phyloP scores from a whole-genome alignment of 1,140 invertebrate genomes.

The Atta colombica region DNA sequence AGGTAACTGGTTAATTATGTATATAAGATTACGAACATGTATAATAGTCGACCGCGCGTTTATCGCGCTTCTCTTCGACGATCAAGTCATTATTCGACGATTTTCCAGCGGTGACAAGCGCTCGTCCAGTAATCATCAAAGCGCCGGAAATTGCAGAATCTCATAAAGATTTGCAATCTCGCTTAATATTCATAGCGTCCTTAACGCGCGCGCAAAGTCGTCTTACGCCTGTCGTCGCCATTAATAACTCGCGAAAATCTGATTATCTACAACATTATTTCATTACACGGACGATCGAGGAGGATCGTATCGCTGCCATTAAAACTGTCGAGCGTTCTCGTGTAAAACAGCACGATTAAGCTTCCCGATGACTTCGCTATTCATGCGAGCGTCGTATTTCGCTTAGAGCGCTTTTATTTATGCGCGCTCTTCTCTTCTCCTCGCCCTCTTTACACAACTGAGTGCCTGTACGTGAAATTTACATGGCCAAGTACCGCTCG shows the following conservation, averaged over 20 bases:
- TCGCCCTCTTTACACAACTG: conserved; percentile 11
- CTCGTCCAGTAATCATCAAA: conserved; percentile 40
- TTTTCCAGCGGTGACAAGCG: conserved; percentile 38
- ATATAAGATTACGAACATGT: conserved; percentile 36
- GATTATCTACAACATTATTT: conserved; percentile 55
- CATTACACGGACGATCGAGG: conserved; percentile 29
- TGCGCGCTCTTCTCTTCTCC: background rate
- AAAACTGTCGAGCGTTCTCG: conserved; percentile 46
- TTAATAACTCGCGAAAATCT: conserved; percentile 52
- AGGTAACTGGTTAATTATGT: conserved; percentile 40
- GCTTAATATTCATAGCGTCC: conserved; percentile 58
- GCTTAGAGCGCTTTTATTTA: conserved; percentile 54
- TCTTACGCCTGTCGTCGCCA: conserved; percentile 21
- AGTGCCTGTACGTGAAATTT: conserved; percentile 50
- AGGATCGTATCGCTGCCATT: conserved; percentile 17
- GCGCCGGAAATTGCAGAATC: conserved; percentile 60
- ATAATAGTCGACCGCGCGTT: conserved; percentile 20
- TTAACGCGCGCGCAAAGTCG: conserved; percentile 10
- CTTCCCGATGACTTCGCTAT: conserved; percentile 45
- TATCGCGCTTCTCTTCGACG: conserved; percentile 27
- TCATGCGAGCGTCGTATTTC: conserved; percentile 33
- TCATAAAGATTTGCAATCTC: conserved; percentile 57
- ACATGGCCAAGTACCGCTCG: conserved; percentile 46
- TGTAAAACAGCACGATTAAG: conserved; percentile 43
- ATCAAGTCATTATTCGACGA: conserved; percentile 57